Conservation (phyloP, 1,140 invertebrate genomes). For the Camponotus pennsylvanicus region DNA sequence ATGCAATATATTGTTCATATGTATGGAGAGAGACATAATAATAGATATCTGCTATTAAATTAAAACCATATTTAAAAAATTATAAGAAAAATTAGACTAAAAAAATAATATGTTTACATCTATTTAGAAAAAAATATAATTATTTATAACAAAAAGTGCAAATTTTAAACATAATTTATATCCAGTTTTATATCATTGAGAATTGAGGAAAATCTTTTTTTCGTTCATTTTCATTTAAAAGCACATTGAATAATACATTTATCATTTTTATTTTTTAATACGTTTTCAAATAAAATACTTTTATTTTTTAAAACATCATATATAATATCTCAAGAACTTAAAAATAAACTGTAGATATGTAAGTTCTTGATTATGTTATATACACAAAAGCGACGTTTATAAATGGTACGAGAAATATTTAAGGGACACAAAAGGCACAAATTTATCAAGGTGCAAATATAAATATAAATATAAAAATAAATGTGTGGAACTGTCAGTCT, state of each 20-base stretch:
- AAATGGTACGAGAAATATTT: slow-evolving; percentile 15
- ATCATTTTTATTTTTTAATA: not conserved
- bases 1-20: not conserved
- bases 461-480: no score
- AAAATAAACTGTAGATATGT: not conserved
- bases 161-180: not conserved
- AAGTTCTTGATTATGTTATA: not conserved
- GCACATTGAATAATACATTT: not conserved
- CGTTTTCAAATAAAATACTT: not conserved
- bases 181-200: not conserved
- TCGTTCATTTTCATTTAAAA: not conserved
- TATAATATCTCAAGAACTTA: not conserved
- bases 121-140: not conserved
- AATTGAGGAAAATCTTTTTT: not conserved
- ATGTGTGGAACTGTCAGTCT: not conserved
- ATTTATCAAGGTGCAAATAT: not conserved
- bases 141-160: not conserved
- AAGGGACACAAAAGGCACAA: not conserved
- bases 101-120: not conserved
- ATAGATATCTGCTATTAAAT: not conserved
- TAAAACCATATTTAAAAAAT: no score
- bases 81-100: no score
- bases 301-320: not conserved
- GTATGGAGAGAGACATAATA: not conserved
- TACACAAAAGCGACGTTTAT: not conserved